phyloP scores from a whole-genome alignment of 2,888 invertebrate genomes.

The Alitta virens region DNA sequence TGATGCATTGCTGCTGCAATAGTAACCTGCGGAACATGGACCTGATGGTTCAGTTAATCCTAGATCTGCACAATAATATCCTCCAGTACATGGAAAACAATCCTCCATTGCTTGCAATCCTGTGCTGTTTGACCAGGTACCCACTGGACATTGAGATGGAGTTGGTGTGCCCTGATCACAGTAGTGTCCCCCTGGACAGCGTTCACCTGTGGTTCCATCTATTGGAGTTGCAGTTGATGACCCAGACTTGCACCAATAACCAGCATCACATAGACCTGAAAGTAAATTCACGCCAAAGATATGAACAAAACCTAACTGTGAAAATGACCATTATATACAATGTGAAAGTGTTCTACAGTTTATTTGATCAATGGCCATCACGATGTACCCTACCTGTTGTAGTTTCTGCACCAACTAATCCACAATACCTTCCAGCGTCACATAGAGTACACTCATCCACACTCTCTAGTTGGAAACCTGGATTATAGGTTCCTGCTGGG shows the following conservation, averaged over 20 bases:
- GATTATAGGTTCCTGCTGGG: conserved; percentile 49
- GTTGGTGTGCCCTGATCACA: conserved; percentile 41
- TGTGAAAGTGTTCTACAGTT: too few relatives aligned
- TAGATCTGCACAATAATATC: conserved; percentile 45
- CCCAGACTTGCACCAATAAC: conserved; percentile 50
- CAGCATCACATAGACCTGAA: conserved; percentile 40
- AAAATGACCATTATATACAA: too few relatives aligned
- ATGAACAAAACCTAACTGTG: too few relatives aligned
- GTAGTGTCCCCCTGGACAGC: conserved; percentile 46
- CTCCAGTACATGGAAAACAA: conserved; percentile 46
- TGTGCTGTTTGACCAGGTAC: conserved; percentile 46
- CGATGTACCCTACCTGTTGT: conserved; percentile 26
- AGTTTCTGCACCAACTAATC: conserved; percentile 12
- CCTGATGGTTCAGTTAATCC: conserved; percentile 45
- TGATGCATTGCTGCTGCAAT: conserved; percentile 39
- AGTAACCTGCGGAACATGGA: conserved; percentile 42
- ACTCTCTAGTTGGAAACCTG: conserved; percentile 35
- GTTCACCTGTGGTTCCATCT: conserved; percentile 43
- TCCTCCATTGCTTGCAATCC: conserved; percentile 39
- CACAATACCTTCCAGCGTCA: conserved; percentile 49
- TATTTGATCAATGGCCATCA: too few relatives aligned
- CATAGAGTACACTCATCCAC: conserved; percentile 41
- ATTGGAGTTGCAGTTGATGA: conserved; percentile 42
- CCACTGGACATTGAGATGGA: conserved; percentile 44
- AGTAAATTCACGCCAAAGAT: conserved; percentile 21